Evolutionary conservation across 37 sponge, comb jelly and placozoan species (phyloP), one percentile per base, ranked within the genome.

Genomic region (Bolinopsis microptera): DNA sequence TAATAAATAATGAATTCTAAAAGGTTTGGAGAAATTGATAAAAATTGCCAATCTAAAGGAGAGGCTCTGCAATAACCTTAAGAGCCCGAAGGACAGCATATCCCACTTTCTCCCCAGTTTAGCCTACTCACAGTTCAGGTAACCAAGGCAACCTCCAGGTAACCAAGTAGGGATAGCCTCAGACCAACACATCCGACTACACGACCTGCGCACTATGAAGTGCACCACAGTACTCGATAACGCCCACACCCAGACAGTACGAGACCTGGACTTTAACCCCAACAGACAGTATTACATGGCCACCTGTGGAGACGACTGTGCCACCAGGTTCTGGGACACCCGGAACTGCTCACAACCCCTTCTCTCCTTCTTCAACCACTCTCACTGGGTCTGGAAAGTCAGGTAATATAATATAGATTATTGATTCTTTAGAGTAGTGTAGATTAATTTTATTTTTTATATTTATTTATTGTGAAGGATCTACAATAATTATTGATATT

Each of bases 221-320:
- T 86, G 90, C 31, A 41, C 61, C 3, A 86, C 90, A 30, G 90
- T 86, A 18, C 32, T 86, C n/a, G 90, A 86, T 23, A 41, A 39
- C 61, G 90, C 61, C 1, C 90, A 86, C 48, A 41, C 90, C 0
- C 90, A 86, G 41, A 86, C 41, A 16, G 61, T 34, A 1, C 24
- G 90, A 38, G 90, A 86, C 36, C 61, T 86, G 31, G 99, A 98
- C 69, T 98, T 93, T 93, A 98, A 98, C 68, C 99, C 99, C n/a
- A 97, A 98, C 96, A 94, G 94, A 69, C 96, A 94, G 75, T 95
- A 97, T 82, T 93, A 95, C 93, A 93, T 98, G 83, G 96, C 95
- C 40, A 95, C 99, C 5, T 97, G 99, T 94, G 99, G 99, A 2
- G 99, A 98, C 69, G 99, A 98, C 95, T 98, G 99, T 38, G 72